phyloP scores from a whole-genome alignment of 1,140 invertebrate genomes.

The Phthorimaea operculella region DNA sequence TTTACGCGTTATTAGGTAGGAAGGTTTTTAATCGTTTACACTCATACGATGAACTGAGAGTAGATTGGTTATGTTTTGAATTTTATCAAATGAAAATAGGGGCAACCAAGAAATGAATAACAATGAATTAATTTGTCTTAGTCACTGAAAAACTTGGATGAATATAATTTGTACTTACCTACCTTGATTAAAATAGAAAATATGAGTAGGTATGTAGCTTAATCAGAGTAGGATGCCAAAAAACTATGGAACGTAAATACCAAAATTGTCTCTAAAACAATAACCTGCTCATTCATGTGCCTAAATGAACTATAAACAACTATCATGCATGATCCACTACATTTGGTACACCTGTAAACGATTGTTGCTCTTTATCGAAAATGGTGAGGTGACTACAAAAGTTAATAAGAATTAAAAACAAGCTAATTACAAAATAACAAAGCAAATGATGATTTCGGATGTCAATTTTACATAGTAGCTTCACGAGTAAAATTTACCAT shows the following conservation, averaged over 20 bases:
- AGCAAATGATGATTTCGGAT: slow-evolving; percentile 39
- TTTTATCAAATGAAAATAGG: too few species aligned
- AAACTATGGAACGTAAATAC: neutral
- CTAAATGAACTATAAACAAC: neutral
- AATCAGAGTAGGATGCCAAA: neutral
- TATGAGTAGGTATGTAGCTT: too few species aligned
- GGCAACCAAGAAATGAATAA: too few species aligned
- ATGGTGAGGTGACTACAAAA: slow-evolving; percentile 38
- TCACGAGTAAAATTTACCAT: slow-evolving; percentile 35
- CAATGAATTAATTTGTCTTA: too few species aligned
- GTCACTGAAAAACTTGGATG: too few species aligned
- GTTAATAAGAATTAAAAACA: slow-evolving; percentile 33
- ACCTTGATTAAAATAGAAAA: too few species aligned
- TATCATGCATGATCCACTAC: neutral
- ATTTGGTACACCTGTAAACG: too few species aligned
- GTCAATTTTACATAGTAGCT: slow-evolving; percentile 57
- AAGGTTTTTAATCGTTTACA: too few species aligned
- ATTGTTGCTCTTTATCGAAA: slow-evolving; percentile 43
- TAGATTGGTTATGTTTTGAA: too few species aligned
- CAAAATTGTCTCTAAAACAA: neutral
- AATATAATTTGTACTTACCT: too few species aligned
- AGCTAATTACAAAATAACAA: slow-evolving; percentile 30
- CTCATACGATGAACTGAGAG: too few species aligned
- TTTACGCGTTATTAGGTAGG: too few species aligned
- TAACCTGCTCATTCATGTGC: neutral